These are phyloP conservation scores for Cloeon dipterum DNA, from an alignment of 2,888 invertebrate genomes.

Conservation along the genomic window DNA sequence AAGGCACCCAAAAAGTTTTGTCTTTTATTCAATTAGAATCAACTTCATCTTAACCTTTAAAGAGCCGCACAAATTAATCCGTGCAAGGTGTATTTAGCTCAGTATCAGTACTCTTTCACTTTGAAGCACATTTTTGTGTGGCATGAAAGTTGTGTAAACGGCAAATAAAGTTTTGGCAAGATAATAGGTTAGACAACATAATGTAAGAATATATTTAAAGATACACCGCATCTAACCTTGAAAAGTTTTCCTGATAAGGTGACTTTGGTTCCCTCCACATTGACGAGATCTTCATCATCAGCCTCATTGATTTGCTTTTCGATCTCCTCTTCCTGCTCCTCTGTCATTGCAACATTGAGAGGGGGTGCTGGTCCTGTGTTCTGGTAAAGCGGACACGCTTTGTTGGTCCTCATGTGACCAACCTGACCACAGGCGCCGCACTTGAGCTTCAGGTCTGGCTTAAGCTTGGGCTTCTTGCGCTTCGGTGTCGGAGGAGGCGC, in stretches of 20 bases:
- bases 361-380: slow-evolving; percentile 34
- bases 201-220: too few relatives aligned
- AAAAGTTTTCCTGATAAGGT: slow-evolving; percentile 70
- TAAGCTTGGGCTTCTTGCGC: slow-evolving; percentile 56
- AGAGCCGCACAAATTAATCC: too few relatives aligned
- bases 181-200: not conserved
- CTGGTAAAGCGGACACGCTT: slow-evolving; percentile 87
- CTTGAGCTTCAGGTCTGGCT: slow-evolving; percentile 74
- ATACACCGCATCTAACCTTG: slow-evolving; percentile 27
- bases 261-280: slow-evolving; percentile 86
- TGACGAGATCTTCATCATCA: slow-evolving; percentile 69
- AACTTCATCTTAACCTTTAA: too few relatives aligned
- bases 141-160: too few relatives aligned
- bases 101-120: too few relatives aligned
- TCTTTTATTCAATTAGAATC: too few relatives aligned
- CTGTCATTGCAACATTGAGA: slow-evolving; percentile 46
- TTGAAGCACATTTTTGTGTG: too few relatives aligned
- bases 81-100: too few relatives aligned
- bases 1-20: too few relatives aligned
- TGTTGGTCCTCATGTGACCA: slow-evolving; percentile 74
- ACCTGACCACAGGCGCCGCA: slow-evolving; percentile 91
- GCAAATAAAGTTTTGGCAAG: too few relatives aligned
- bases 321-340: slow-evolving; percentile 57
- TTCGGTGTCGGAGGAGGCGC: slow-evolving; percentile 20
- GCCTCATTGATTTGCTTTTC: slow-evolving; percentile 50